Base-by-base conservation (phyloP, 2,113 vertebrate species). In the Probosciger aterrimus region DNA sequence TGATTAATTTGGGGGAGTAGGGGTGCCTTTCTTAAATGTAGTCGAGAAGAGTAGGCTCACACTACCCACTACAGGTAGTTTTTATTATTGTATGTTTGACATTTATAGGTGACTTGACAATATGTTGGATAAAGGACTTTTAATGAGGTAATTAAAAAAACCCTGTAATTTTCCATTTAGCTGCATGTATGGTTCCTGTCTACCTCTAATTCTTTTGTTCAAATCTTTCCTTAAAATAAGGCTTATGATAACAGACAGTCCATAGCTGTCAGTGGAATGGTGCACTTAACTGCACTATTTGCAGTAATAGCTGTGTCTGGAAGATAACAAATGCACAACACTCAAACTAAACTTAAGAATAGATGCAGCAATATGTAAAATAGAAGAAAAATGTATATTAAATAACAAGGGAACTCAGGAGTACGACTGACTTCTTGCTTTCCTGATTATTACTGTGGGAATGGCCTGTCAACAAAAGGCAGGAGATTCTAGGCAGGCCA, bases 261-360 rank as follows among this genome's bases (percentile, higher is more conserved):
- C 39, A 9, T 18, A 88, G 70, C 33, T 88, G 33, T 70, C 31
- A 4, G 5, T 43, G 68, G 35, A 76, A 79, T 10, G 8, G 13
- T 53, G 44, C 14, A 41, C 20, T 75, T 65, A 13, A 4, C 28
- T 52, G 35, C 33, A 43, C 5, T 0, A 0, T 39, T 76, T 37
- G 33, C 43, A 70, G 50, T 7, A 79, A 64, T 15, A 55, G 65
- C 55, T 78, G 46, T 31, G 18, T 78, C 75, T 50, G 5, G 1
- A 50, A 74, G 27, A 17, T 9, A 64, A 63, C 24, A 80, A 74
- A 92, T 8, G 9, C 11, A 81, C n/a, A 64, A 44, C 31, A 9
- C 57, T 75, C 46, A 80, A 53, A 80, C 15, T 65, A n/a, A 90
- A 46, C 23, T 70, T 41, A 9, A 30, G 46, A 80, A 68, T 43